Base-by-base conservation (phyloP, 2,888 invertebrate species). In the Pocota personata region DNA sequence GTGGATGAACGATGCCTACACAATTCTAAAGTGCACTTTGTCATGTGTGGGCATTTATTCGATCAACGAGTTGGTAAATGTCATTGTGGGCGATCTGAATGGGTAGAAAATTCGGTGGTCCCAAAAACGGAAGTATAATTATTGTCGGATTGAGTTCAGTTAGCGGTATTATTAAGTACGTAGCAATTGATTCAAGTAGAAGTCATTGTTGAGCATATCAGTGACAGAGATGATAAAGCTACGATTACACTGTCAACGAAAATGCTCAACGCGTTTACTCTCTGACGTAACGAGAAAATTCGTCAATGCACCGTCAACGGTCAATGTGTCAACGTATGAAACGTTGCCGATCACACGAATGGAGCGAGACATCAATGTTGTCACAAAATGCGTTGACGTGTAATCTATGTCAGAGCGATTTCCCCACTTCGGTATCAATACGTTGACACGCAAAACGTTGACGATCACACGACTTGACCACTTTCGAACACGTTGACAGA, bases 1-100 rank as follows among this genome's bases (percentile, higher is more conserved):
- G 58, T n/a, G 58, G 37, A 58, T 58, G 58, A 19, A 21, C 6
- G 46, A 30, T 46, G 14, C 14, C 40, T 40, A 62, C 46, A n/a
- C 8, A n/a, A 27, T 14, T 57, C 32, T 64, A 12, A 64, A 64
- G 57, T 76, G 57, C 27, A 76, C 35, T 76, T 24, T 19, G 60
- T 37, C 32, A 12, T 24, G 50, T 46, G 21, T 43, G 32, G n/a
- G 24, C 30, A 19, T 43, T 14, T 7, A 21, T 48, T 50, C 21
- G 21, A 30, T 60, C 24, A 19, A 0, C 10, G 14, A 19, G 16
- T 3, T 27, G 48, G 27, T 48, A 37, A 16, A 27, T 50, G 30
- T 32, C 30, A 48, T 48, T 12, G 55, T 30, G 21, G 35, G 35
- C 35, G 35, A 58, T 37, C 19, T 8, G 37, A 19, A 57, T 37